phyloP scores from a whole-genome alignment of 2,888 invertebrate genomes.

The Maniola hyperantus region DNA sequence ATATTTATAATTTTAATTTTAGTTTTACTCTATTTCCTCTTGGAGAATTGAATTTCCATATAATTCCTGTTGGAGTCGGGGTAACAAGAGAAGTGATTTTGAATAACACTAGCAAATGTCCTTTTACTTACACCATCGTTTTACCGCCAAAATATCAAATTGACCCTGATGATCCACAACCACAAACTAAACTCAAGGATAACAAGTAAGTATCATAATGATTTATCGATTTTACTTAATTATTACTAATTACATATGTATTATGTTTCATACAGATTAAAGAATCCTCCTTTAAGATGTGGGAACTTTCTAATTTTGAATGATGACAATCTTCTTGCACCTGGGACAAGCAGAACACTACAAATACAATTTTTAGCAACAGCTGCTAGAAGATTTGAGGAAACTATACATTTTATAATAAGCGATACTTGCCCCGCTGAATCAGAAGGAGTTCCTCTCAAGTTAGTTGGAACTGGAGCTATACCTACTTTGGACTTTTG shows the following conservation, averaged over 20 bases:
- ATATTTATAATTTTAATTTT: constrained; percentile 38
- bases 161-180: constrained; percentile 45
- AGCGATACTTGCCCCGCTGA: constrained; percentile 78
- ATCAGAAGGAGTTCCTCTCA: constrained; percentile 72
- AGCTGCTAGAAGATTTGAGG: constrained; percentile 62
- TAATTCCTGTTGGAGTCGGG: constrained; percentile 77
- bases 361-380: constrained; percentile 69
- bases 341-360: constrained; percentile 69
- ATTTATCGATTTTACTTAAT: not conserved
- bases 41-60: constrained; percentile 83
- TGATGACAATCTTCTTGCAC: constrained; percentile 72
- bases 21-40: constrained; percentile 84
- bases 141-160: constrained; percentile 58
- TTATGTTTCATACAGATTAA: constrained; percentile 55
- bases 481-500: constrained; percentile 82
- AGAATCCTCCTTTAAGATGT: constrained; percentile 67
- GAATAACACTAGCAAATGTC: constrained; percentile 84
- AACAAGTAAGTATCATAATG: constrained; percentile 53
- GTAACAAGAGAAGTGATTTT: constrained; percentile 80
- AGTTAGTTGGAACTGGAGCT: constrained; percentile 78
- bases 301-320: constrained; percentile 73
- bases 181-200: constrained; percentile 51
- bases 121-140: constrained; percentile 75
- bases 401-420: constrained; percentile 70
- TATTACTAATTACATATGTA: not conserved